Percentiles rank a stretch among this genome's conserved stretches.
Conservation (phyloP, 2,888 invertebrate species). For the Mystacides longicornis region DNA sequence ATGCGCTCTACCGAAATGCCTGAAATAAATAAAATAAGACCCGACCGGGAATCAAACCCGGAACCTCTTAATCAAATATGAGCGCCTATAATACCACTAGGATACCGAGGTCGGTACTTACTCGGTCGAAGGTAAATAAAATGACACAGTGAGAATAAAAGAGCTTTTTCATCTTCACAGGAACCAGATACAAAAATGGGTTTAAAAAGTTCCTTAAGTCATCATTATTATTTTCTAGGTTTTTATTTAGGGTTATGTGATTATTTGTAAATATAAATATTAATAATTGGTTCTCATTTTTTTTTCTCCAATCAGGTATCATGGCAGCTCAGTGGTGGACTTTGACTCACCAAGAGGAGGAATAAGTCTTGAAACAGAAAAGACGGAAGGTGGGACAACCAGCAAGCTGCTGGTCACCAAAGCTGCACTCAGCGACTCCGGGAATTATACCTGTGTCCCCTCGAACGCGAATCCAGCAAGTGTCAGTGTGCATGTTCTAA, state of each 20-base stretch:
- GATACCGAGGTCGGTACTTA: too few species aligned
- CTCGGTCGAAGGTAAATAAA: too few species aligned
- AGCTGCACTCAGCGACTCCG: constrained; percentile 75
- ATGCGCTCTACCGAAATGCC: too few species aligned
- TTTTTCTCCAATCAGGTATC: constrained; percentile 57
- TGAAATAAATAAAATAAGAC: too few species aligned
- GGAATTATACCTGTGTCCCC: constrained; percentile 87
- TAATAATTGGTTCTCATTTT: background rate
- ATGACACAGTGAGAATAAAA: too few species aligned
- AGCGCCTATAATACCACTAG: too few species aligned
- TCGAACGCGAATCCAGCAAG: constrained; percentile 76
- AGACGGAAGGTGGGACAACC: constrained; percentile 77
- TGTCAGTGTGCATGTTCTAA: constrained; percentile 77
- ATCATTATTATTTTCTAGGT: too few species aligned
- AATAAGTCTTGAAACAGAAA: constrained; percentile 83
- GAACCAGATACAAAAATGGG: too few species aligned
- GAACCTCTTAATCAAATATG: too few species aligned
- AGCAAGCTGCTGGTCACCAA: constrained; percentile 80
- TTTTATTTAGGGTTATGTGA: background rate
- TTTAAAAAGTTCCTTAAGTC: too few species aligned
- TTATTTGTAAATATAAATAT: background rate
- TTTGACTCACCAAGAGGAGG: constrained; percentile 80
- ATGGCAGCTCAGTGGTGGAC: constrained; percentile 73
- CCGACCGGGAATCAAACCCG: too few species aligned
- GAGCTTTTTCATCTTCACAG: too few species aligned